Evolutionary conservation across 2,113 vertebrate genomes (phyloP), one percentile per base, ranked within the genome.

Genomic region (Microcebus griseorufus): DNA sequence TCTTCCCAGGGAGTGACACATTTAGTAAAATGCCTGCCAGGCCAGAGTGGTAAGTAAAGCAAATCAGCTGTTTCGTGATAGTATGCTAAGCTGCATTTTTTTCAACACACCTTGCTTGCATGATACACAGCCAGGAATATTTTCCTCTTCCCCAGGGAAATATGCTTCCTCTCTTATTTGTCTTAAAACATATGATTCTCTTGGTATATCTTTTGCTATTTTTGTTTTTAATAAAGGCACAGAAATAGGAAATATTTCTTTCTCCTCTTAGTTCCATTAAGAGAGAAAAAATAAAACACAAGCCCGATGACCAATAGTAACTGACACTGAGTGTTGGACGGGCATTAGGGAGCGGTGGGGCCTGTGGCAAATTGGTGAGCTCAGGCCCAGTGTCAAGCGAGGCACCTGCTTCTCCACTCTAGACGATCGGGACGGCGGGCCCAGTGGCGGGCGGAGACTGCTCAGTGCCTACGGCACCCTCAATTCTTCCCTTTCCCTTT

Each of bases 81-180:
- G 20, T 48, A 72, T 78, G 22, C 48, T n/a, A 42, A 84, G 32
- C 3, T 92, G 70, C 2, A 3, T 80, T 78, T 69, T 69, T 81
- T 78, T 16, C 27, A 55, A 25, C 8, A n/a, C 14, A 64, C 42
- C 65, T 93, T 69, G 34, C 53, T 90, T 79, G 58, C 29, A 34
- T 58, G 62, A 34, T 27, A 27, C 39, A 84, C 14, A 92, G 48
- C 25, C 27, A 80, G 75, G 34, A 79, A 27, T 69, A 62, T 45
- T 70, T 80, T 88, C 89, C 45, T 83, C 70, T 76, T 51, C 82
- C 60, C 14, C 85, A 65, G 55, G 88, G 64, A 89, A 93, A 82
- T 65, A 75, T 12, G 17, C 32, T 48, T 53, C 53, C 34, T 58
- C 42, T 65, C n/a, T 85, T 5, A 14, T 42, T 94, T 76, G 75